Evolutionary conservation across 2,888 invertebrate species (phyloP).

Genomic region (Polyploca ridens): DNA sequence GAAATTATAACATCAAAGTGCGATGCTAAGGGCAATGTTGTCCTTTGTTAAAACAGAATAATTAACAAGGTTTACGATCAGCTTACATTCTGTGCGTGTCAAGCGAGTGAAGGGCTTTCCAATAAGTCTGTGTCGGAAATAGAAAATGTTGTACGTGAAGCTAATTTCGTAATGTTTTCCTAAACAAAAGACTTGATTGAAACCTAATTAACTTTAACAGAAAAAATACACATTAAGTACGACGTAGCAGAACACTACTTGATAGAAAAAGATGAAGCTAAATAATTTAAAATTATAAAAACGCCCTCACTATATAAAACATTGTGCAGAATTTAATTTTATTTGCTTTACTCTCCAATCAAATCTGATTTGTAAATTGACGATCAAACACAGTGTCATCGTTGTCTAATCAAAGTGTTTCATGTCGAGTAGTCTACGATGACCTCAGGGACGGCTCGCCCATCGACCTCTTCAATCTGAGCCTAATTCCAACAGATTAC

Average conservation of each 20-base stretch:
- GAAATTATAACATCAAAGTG: slow-evolving; percentile 35
- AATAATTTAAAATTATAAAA: neutral
- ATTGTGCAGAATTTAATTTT: neutral
- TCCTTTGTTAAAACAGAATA: slow-evolving; percentile 31
- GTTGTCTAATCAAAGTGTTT: neutral
- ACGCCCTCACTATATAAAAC: neutral
- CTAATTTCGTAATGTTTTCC: neutral
- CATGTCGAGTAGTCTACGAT: slow-evolving; percentile 15
- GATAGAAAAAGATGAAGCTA: too few species aligned
- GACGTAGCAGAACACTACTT: too few species aligned
- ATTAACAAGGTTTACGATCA: slow-evolving; percentile 35
- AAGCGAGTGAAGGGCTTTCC: slow-evolving; percentile 10
- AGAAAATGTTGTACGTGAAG: neutral
- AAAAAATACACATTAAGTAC: neutral
- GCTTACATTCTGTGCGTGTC: slow-evolving; percentile 25
- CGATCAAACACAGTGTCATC: slow-evolving; percentile 4
- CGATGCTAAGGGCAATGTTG: slow-evolving; percentile 22
- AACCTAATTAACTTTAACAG: neutral
- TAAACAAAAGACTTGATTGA: too few species aligned
- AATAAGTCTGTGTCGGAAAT: neutral
- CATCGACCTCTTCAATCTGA: slow-evolving; percentile 43
- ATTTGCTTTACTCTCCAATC: neutral
- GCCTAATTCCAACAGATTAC: slow-evolving; percentile 61
- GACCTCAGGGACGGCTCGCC: slow-evolving; percentile 29
- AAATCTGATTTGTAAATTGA: neutral